Evolutionary conservation across 1,140 invertebrate species (phyloP).

Genomic region (Caenorhabditis inopinata): DNA sequence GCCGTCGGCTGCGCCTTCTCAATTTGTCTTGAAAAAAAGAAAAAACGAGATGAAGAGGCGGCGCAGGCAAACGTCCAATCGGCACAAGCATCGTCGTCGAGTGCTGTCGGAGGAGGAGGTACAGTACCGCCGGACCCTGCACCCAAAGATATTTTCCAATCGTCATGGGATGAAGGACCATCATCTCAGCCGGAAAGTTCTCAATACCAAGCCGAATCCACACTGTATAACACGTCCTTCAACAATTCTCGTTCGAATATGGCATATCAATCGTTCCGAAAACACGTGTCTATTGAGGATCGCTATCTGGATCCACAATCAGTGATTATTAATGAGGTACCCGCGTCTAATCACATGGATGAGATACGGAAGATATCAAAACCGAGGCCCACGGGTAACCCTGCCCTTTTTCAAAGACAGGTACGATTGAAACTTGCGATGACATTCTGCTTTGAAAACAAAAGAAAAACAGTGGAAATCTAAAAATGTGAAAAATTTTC

Average conservation of each 20-base stretch:
- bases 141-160: constrained; percentile 17
- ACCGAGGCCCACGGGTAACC: constrained; percentile 56
- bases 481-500: too few species aligned
- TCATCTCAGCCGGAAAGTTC: too few species aligned
- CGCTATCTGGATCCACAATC: constrained; percentile 61
- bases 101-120: too few species aligned
- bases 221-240: too few species aligned
- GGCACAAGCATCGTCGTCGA: background rate
- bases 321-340: constrained; percentile 56
- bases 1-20: constrained; percentile 99
- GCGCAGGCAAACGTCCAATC: background rate
- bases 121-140: too few species aligned
- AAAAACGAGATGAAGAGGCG: constrained; percentile 91
- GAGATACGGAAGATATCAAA: constrained; percentile 42
- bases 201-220: too few species aligned
- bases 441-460: too few species aligned
- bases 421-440: background rate
- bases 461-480: too few species aligned
- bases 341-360: background rate
- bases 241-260: constrained; percentile 42
- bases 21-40: constrained; percentile 93
- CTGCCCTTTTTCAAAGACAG: constrained; percentile 51
- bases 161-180: constrained; percentile 24
- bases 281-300: constrained; percentile 59
- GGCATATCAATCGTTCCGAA: constrained; percentile 59